Base-by-base conservation (phyloP, 2,113 vertebrate genomes). In the Nibea coibor region DNA sequence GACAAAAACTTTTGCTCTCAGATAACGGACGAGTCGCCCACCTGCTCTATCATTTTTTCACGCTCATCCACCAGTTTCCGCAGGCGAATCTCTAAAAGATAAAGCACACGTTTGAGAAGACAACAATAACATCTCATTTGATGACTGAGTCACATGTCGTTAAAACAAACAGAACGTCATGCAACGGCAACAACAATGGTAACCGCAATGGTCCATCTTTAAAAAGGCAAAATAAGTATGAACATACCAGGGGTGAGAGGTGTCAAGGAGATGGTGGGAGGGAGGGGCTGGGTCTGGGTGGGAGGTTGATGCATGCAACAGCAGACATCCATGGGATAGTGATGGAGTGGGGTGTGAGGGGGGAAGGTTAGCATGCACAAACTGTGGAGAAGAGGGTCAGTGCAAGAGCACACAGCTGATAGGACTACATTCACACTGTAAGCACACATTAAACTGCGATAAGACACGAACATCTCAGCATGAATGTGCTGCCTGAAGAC, bases 1-100 rank as follows among this genome's bases (percentile, higher is more conserved):
- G 2, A 26, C 24, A 26, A 26, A 26, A 26, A 26, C 24, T 2
- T 26, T 26, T 26, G 24, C 24, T 26, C 9, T 35, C 5, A 12
- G 20, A 66, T 20, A 4, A 26, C 0, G 1, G 16, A 45, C 2
- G 9, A 31, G 48, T 6, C 31, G 11, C 77, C 94, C 94, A 99
- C 98, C 97, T 99, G 97, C 75, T 98, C 97, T 58, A 98, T 92
- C 62, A 99, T 95, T 82, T 93, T 94, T 77, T 99, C 97, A 53
- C 97, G 96, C 86, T 99, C 98, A 19, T 98, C 97, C 47, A 96
- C 84, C 67, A 99, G 95, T 80, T 95, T 99, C 90, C 96, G 96
- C 91, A 99, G 92, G 77, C 97, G 97, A 79, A 95, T 95, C 88
- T 99, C 98, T 99, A 90, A 22, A 95, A 95, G 88, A 94, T 0